Evolutionary conservation across 2,113 vertebrate species (phyloP), one percentile per base, ranked within the genome.

Genomic region (Carlito syrichta): DNA sequence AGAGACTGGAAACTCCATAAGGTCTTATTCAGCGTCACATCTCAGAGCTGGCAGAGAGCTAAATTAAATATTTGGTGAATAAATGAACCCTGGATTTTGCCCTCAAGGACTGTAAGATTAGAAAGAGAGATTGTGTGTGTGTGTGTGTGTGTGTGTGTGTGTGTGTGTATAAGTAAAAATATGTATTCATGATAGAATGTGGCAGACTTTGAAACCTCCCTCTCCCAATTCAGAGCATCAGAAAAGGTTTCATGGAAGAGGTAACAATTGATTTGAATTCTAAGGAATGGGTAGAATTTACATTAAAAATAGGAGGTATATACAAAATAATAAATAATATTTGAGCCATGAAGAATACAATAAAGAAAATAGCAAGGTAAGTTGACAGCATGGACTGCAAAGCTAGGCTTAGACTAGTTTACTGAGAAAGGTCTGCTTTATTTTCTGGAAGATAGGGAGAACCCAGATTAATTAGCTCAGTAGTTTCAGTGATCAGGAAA

Each of bases 171-270:
- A 71, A 35, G 27, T n/a, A 35, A n/a, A 56, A 45, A 8, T 86
- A 32, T 2, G n/a, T 66, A 25, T 52, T 32, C 10, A 52, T 35
- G 60, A 71, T 58, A 35, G 56, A 78, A 71, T 86, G 30, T 71
- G 35, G 63, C 19, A 85, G 58, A 58, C 73, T 88, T 81, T 60
- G n/a, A 86, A 96, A 92, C 89, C n/a, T n/a, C n/a, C n/a, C n/a
- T n/a, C n/a, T n/a, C n/a, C 17, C 4, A 38, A 81, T 83, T 86
- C 10, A 74, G 11, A 38, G 27, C 2, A 52, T 84, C 68, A 90
- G n/a, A 68, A 85, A 40, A 87, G 12, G 10, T 87, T 88, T 78
- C 56, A 40, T 35, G 16, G 63, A 45, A 88, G 52, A 95, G 25
- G 11, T 62, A 90, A 76, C 20, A 79, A 23, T n/a, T 90, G 20